phyloP scores from a whole-genome alignment of 2,888 invertebrate species.

The Nyleta sp. region DNA sequence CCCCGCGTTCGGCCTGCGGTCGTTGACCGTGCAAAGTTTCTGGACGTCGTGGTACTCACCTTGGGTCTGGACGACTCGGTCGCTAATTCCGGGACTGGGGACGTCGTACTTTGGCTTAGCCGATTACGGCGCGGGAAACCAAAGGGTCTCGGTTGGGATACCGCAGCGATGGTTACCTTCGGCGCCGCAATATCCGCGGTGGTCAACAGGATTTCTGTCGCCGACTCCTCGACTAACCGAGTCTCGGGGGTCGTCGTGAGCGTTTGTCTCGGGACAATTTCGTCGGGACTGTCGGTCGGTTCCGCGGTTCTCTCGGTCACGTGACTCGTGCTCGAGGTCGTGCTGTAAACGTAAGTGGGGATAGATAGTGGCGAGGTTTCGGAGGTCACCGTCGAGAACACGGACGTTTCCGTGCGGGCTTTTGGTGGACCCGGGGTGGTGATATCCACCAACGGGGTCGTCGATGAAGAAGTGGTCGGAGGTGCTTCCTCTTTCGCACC shows the following conservation, averaged over 20 bases:
- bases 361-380: constrained; percentile 64
- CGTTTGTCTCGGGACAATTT: too few relatives aligned
- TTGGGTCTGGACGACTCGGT: constrained; percentile 73
- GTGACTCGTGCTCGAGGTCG: constrained; percentile 40
- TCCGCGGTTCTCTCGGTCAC: not conserved
- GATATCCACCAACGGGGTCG: constrained; percentile 46
- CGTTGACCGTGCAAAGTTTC: constrained; percentile 78
- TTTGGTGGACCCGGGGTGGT: not conserved
- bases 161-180: constrained; percentile 74
- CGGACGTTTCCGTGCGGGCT: constrained; percentile 45
- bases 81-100: constrained; percentile 70
- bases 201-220: constrained; percentile 75
- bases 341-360: constrained; percentile 67
- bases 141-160: constrained; percentile 84
- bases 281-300: too few relatives aligned
- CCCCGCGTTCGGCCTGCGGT: constrained; percentile 72
- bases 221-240: constrained; percentile 75
- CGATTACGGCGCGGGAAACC: constrained; percentile 83
- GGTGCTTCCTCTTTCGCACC: constrained; percentile 45
- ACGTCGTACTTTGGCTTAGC: constrained; percentile 74
- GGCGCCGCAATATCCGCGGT: constrained; percentile 69
- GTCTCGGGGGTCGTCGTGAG: constrained; percentile 64
- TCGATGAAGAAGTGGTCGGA: constrained; percentile 45
- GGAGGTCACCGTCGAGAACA: constrained; percentile 49
- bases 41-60: constrained; percentile 80